phyloP scores from a whole-genome alignment of 2,797 vertebrate species.

The Benthosema pterotum region DNA sequence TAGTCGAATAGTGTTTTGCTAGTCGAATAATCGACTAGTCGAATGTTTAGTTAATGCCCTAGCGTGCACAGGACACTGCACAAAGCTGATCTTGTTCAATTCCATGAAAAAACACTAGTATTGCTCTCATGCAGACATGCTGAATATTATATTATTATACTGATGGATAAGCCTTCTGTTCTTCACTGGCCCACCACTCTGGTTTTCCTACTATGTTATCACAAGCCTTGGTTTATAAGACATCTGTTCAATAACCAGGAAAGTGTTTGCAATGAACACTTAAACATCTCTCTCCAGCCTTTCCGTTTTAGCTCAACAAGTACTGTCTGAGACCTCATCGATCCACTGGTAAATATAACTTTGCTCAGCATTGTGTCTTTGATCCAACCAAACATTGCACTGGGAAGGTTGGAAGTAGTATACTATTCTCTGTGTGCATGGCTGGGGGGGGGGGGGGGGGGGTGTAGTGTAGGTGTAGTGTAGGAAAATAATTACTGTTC shows the following conservation, averaged over 20 bases:
- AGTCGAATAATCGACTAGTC: too few species aligned
- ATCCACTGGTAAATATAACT: slow-evolving; percentile 2
- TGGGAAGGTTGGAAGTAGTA: not conserved
- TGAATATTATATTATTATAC: too few species aligned
- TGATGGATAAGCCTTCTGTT: slow-evolving; percentile 31
- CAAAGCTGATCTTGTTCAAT: not conserved
- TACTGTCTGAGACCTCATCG: not conserved
- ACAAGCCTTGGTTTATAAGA: not conserved
- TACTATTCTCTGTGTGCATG: not conserved
- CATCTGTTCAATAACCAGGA: slow-evolving; percentile 15
- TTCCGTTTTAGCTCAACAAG: slow-evolving; percentile 17
- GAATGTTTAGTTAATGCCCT: too few species aligned
- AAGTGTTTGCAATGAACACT: slow-evolving; percentile 24
- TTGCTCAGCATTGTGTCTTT: slow-evolving; percentile 2
- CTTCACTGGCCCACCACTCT: slow-evolving; percentile 9
- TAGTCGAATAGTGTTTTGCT: too few species aligned
- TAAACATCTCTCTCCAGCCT: slow-evolving; percentile 12
- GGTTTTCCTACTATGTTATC: not conserved
- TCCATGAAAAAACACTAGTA: too few species aligned
- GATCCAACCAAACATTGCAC: not conserved
- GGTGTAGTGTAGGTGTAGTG: too few species aligned
- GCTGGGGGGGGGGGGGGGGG: not conserved
- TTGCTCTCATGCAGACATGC: slow-evolving; percentile 61
- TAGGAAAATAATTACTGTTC: too few species aligned
- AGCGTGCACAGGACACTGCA: slow-evolving; percentile 18